phyloP scores from a whole-genome alignment of 2,113 vertebrate genomes.

The Oryzias melastigma region DNA sequence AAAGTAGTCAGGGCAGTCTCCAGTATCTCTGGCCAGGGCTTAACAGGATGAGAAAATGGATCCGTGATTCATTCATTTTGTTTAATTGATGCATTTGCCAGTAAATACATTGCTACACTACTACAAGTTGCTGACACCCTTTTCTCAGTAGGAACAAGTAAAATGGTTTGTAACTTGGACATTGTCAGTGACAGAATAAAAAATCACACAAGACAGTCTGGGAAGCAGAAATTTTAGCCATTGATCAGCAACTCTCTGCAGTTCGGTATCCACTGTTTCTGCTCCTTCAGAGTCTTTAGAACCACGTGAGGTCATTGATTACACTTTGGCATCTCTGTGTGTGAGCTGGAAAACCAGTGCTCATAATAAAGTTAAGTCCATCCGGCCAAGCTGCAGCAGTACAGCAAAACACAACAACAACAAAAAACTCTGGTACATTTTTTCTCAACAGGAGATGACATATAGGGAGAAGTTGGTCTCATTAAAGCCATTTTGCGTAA shows the following conservation, averaged over 20 bases:
- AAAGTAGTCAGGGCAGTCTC: too few relatives aligned
- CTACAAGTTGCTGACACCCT: too few relatives aligned
- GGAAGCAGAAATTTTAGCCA: conserved; percentile 38
- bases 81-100: too few relatives aligned
- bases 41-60: too few relatives aligned
- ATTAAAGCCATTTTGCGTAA: conserved; percentile 73
- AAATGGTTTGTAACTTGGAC: conserved; percentile 3
- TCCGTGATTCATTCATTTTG: too few relatives aligned
- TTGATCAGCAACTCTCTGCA: conserved; percentile 50
- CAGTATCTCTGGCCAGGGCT: too few relatives aligned
- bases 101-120: too few relatives aligned
- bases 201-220: conserved; percentile 16
- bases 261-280: conserved; percentile 32
- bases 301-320: conserved; percentile 66
- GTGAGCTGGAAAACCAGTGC: conserved; percentile 41
- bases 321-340: conserved; percentile 37
- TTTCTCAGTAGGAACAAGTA: not conserved
- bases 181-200: conserved; percentile 14
- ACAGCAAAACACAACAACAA: conserved; percentile 16
- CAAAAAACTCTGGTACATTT: conserved; percentile 43
- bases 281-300: conserved; percentile 47
- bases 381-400: conserved; percentile 37
- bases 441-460: conserved; percentile 55
- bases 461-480: conserved; percentile 67
- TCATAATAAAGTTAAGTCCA: conserved; percentile 59